Percentiles rank a stretch among this genome's conserved stretches.
phyloP scores from a whole-genome alignment of 35 echinoderm and acorn worm species.

The Ophiothrix spiculata region DNA sequence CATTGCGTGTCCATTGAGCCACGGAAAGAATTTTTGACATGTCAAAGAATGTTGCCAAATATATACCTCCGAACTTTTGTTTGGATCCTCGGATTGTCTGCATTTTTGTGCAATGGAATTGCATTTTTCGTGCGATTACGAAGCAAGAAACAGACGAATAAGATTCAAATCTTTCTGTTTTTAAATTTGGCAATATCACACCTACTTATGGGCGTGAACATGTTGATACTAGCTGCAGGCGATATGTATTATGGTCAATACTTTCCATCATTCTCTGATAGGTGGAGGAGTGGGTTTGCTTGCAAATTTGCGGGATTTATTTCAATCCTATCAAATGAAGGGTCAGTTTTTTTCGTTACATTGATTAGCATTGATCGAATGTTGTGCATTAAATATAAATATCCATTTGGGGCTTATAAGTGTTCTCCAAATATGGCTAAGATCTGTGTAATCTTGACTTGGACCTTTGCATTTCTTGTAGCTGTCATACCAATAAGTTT shows the following conservation, averaged over 20 bases:
- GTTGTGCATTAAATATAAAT: constrained; percentile 13
- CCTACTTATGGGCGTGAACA: constrained; percentile 47
- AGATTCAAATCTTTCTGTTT: neutral
- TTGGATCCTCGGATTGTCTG: neutral
- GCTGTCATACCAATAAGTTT: neutral
- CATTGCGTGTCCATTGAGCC: neutral
- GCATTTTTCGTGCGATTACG: neutral
- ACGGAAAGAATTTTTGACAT: neutral
- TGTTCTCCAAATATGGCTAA: neutral
- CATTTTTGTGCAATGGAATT: neutral
- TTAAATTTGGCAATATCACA: neutral
- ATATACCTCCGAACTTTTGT: neutral
- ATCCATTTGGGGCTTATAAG: no score
- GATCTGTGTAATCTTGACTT: neutral
- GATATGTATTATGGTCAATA: constrained; percentile 24
- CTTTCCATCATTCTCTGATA: constrained; percentile 4
- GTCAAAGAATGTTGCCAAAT: neutral
- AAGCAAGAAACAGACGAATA: neutral
- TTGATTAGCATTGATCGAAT: constrained; percentile 50
- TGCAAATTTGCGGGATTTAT: constrained; percentile 37
- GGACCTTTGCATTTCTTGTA: neutral
- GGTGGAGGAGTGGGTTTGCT: constrained; percentile 1
- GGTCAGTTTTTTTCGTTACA: constrained; percentile 43
- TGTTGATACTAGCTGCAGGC: constrained; percentile 31
- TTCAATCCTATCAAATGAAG: constrained; percentile 40